Base-by-base conservation (phyloP, 2,888 invertebrate species). In the Leptothorax acervorum region DNA sequence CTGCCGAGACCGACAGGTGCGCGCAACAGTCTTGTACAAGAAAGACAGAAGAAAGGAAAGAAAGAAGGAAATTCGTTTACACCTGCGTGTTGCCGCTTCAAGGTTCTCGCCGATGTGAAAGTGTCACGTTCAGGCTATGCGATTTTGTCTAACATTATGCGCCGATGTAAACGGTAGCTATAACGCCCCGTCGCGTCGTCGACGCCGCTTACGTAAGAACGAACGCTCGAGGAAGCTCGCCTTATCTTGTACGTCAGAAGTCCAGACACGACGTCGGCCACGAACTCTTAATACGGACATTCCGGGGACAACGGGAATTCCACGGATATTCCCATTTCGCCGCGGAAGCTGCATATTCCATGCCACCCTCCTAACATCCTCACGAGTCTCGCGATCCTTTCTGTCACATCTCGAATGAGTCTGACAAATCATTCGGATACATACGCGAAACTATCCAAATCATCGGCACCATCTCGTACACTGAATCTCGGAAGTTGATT, bases 261-360 rank as follows among this genome's bases (percentile, higher is more conserved):
- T 86, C 82, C 74, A 74, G 86, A 86, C 84, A 82, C 83, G 76
- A 82, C 48, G 71, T 79, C 73, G 63, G 73, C 42, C 82, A 65
- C 75, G 42, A 79, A 70, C 85, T 71, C 74, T 86, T 88, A 87
- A 88, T 88, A 88, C 88, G 84, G 81, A 63, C 82, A 90, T 90
- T 89, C 89, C 82, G 9, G 9, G 39, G 48, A 23, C 76, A 63
- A 53, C 53, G 73, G 57, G 82, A 84, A 88, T 89, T 85, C 84
- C 83, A 42, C 35, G 70, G 70, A 89, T 85, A 76, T 86, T 83
- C 78, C 70, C 74, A 70, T 83, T 62, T 57, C 62, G n/a, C 68
- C n/a, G 51, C 28, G n/a, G 28, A 68, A 78, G 42, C 39, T 11
- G 28, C 39, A 57, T 45, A 68, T 35, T 35, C 12, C 15, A 12